These are phyloP conservation scores for Verasper variegatus DNA, from an alignment of 2,113 vertebrate species.

Conservation along the genomic window DNA sequence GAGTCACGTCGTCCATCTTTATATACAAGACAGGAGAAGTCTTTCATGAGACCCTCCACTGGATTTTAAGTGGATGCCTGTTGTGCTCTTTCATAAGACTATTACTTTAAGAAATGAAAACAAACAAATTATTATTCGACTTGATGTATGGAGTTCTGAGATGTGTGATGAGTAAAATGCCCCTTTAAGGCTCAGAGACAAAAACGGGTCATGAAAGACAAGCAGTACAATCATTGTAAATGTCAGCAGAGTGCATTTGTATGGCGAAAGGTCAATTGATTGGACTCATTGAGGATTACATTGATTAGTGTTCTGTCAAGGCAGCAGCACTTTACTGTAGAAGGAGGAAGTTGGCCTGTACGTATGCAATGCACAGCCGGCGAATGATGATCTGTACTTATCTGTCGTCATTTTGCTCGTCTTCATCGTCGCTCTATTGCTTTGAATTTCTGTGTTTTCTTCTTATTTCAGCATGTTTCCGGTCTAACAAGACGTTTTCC, in stretches of 20 bases:
- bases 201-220: slow-evolving; percentile 47
- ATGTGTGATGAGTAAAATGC: slow-evolving; percentile 33
- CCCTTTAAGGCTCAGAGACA: slow-evolving; percentile 26
- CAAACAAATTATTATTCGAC: background rate
- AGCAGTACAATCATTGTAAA: slow-evolving; percentile 49
- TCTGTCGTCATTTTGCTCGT: background rate
- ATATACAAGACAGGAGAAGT: no score
- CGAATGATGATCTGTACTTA: background rate
- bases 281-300: slow-evolving; percentile 51
- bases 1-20: no score
- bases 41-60: background rate
- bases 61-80: background rate
- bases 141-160: background rate
- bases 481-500: slow-evolving; percentile 5
- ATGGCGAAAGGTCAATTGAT: slow-evolving; percentile 64
- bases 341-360: slow-evolving; percentile 22
- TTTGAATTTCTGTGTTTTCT: background rate
- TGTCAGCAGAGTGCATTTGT: slow-evolving; percentile 55
- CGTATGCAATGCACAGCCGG: slow-evolving; percentile 11
- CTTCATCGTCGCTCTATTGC: background rate
- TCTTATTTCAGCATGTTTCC: slow-evolving; percentile 6
- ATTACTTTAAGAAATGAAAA: background rate
- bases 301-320: slow-evolving; percentile 58
- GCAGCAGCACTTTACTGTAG: slow-evolving; percentile 40
- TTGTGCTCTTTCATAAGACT: background rate